Base-by-base conservation (phyloP, 2,113 vertebrate genomes). In the Stegastes partitus region DNA sequence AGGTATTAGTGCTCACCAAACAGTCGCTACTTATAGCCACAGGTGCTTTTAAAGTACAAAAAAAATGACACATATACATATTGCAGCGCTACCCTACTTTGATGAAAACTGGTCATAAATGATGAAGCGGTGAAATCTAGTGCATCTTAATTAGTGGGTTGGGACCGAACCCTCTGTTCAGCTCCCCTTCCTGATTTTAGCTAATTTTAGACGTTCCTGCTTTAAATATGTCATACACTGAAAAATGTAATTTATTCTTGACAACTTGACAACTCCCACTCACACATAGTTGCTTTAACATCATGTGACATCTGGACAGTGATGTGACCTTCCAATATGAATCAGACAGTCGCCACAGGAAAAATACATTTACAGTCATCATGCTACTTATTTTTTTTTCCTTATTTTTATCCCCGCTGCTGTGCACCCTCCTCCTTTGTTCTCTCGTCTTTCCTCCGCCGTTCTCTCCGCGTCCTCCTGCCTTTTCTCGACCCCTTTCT, bases 281-380 rank as follows among this genome's bases (percentile, higher is more conserved):
- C 50, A 22, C 26, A 39, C 62, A 51, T 58, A 54, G 65, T 69
- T 66, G n/a, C 8, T 80, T 72, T 87, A 75, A 84, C 37, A 19
- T 71, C 74, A 73, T 79, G 53, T 81, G 87, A 84, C 83, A 84
- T 74, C 54, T 85, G 81, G 74, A 69, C 77, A 73, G 63, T 66
- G 68, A 82, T 78, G 74, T 80, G 79, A 87, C 83, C 83, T 81
- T 85, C 83, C 49, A 68, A 21, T 63, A 77, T 72, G 63, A 82
- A 81, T 77, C 79, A 63, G 70, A 82, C 81, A 84, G 51, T 26
- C 77, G 83, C 87, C 76, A 59, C 3, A 34, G 49, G 85, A 73
- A 59, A 85, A 77, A 87, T 78, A 37, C 18, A 77, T 85, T 77
- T 70, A 81, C 34, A 63, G 31, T 85, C 67, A 79, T 77, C 62